Evolutionary conservation across 2,113 vertebrate species (phyloP).

Genomic region (Thinocorus orbignyianus): DNA sequence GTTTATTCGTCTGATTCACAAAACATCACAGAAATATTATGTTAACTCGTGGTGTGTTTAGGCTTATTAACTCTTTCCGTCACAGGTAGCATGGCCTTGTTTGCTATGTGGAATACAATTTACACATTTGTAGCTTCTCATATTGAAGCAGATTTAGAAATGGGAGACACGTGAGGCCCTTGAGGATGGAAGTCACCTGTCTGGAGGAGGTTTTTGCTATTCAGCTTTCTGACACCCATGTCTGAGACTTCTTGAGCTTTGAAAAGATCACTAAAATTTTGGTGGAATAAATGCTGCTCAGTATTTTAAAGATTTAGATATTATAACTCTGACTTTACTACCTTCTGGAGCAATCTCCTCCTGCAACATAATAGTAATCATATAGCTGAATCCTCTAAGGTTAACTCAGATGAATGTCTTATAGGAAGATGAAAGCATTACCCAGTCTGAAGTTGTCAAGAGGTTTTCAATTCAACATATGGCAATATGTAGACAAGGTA

Average conservation of each 20-base stretch:
- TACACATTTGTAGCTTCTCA: neutral
- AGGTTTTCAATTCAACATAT: neutral
- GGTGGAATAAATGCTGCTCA: neutral
- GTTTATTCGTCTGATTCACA: neutral
- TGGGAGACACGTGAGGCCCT: neutral
- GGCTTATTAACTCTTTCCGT: neutral
- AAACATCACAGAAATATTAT: neutral
- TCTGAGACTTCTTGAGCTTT: neutral
- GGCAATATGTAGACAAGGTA: neutral
- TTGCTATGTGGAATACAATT: neutral
- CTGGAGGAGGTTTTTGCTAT: neutral
- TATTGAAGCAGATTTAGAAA: neutral
- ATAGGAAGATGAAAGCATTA: constrained; percentile 10
- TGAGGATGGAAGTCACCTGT: neutral
- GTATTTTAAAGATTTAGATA: neutral
- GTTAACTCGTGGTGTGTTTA: neutral
- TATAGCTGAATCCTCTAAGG: neutral
- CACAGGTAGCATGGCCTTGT: neutral
- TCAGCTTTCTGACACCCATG: neutral
- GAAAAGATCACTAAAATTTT: neutral
- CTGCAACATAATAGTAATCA: neutral
- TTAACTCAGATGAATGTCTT: neutral
- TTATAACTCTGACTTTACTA: neutral
- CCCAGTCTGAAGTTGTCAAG: neutral
- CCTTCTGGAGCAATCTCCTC: neutral